A percentile compares a stretch with the other conserved stretches of the same genome.
Evolutionary conservation across 1,140 invertebrate genomes (phyloP).

Genomic region (Ips typographus): DNA sequence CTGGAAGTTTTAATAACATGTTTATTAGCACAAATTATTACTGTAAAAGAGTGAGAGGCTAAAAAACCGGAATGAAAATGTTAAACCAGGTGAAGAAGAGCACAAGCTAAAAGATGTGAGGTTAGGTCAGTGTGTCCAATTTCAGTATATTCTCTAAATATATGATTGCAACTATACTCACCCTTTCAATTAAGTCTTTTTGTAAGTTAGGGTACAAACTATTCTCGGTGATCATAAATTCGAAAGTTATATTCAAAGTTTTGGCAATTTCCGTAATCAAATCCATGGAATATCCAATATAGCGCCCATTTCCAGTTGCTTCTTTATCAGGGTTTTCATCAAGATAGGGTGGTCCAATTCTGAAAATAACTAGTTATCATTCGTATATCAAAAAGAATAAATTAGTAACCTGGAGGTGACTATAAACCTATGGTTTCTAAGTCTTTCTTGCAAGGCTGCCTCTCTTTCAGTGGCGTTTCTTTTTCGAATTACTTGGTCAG

Average conservation of each 20-base stretch:
- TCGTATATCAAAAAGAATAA: too few species aligned
- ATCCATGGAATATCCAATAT: conserved; percentile 81
- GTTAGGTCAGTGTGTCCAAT: too few species aligned
- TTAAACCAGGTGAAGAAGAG: too few species aligned
- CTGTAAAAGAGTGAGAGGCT: neutral
- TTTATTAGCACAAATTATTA: neutral
- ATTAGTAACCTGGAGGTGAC: conserved; percentile 49
- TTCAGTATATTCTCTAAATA: too few species aligned
- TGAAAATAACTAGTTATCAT: conserved; percentile 43
- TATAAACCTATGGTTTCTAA: conserved; percentile 41
- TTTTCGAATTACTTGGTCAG: conserved; percentile 20
- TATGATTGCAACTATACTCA: conserved; percentile 50
- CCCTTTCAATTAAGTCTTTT: conserved; percentile 73
- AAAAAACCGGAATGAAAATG: neutral
- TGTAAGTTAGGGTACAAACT: conserved; percentile 71
- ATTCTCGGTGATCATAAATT: conserved; percentile 63
- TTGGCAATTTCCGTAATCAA: conserved; percentile 75
- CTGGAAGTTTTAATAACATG: conserved; percentile 54
- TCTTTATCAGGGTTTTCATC: conserved; percentile 56
- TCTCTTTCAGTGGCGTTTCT: conserved; percentile 33
- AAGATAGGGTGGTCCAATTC: conserved; percentile 75
- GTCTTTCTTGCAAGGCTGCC: conserved; percentile 33
- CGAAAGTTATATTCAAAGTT: conserved; percentile 76
- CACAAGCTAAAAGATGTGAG: too few species aligned
- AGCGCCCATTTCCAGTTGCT: conserved; percentile 59